Evolutionary conservation across 2,113 vertebrate species (phyloP).

Genomic region (Anas platyrhynchos): DNA sequence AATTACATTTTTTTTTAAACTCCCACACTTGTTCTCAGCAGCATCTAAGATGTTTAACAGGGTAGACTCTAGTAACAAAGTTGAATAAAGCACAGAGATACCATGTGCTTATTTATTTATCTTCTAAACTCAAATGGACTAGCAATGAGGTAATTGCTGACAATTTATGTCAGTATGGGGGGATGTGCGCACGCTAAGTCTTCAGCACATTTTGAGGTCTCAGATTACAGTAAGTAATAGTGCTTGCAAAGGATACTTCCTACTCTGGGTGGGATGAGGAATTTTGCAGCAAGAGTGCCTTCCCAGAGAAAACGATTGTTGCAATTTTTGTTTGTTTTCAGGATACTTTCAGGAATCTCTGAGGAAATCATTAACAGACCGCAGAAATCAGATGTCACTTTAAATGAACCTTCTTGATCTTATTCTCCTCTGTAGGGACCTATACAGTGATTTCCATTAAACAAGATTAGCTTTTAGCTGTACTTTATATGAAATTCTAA

Average conservation of each 20-base stretch:
- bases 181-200: neutral
- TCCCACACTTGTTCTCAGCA: neutral
- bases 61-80: neutral
- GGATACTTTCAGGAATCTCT: constrained; percentile 26
- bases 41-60: neutral
- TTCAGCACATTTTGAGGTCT: neutral
- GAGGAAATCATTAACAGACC: constrained; percentile 31
- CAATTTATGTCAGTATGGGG: neutral
- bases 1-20: neutral
- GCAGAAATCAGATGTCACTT: constrained; percentile 27
- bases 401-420: neutral
- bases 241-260: neutral
- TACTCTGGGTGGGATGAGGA: neutral
- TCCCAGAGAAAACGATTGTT: neutral
- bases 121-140: neutral
- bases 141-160: neutral
- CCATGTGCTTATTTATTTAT: neutral
- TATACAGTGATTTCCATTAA: neutral
- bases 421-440: neutral
- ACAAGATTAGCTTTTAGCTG: neutral
- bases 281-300: neutral
- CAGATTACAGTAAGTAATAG: neutral
- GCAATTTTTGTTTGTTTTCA: neutral
- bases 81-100: neutral
- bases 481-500: neutral